Conservation (phyloP, 2,888 invertebrate genomes). For the Acutogordius australiensis region DNA sequence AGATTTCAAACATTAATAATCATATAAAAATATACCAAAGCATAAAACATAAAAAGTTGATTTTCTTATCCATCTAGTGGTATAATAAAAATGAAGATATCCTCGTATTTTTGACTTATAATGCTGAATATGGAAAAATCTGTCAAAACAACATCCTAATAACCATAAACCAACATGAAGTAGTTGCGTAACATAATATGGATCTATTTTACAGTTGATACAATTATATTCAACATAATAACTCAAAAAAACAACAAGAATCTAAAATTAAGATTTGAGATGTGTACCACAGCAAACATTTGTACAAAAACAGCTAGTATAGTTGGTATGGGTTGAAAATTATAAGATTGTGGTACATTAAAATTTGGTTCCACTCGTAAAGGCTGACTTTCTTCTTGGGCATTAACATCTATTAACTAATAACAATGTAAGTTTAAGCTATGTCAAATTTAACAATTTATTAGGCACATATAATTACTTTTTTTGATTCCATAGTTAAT, state of each 20-base stretch:
- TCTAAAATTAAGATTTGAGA: neutral
- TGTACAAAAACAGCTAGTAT: neutral
- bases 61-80: neutral
- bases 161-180: neutral
- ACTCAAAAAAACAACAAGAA: neutral
- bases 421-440: no score
- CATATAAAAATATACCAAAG: neutral
- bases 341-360: neutral
- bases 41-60: neutral
- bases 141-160: neutral
- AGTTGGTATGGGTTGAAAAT: neutral
- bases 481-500: no score
- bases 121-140: neutral
- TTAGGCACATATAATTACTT: no score
- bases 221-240: neutral
- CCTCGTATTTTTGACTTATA: neutral
- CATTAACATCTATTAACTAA: no score
- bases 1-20: neutral
- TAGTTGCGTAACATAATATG: neutral
- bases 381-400: neutral
- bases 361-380: neutral
- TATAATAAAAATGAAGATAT: neutral
- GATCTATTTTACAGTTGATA: neutral
- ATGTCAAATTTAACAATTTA: no score
- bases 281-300: neutral